Conservation (phyloP, 2,113 vertebrate genomes). For the Epinephelus cyanopodus region DNA sequence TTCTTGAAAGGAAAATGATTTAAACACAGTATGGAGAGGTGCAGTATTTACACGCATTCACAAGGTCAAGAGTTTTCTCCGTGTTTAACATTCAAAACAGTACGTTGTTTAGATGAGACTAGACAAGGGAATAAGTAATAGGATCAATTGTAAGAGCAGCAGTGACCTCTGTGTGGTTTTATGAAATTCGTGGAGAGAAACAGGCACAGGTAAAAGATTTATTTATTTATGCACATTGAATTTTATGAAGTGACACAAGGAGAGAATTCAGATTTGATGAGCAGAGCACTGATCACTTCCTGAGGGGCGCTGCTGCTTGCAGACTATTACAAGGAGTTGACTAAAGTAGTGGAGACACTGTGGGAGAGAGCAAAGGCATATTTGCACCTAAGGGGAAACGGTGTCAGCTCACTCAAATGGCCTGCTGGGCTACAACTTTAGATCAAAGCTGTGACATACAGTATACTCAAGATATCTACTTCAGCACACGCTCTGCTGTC, state of each 20-base stretch:
- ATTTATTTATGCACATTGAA: constrained; percentile 46
- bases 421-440: constrained; percentile 49
- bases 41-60: constrained; percentile 33
- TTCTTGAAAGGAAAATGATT: constrained; percentile 51
- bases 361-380: constrained; percentile 55
- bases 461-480: constrained; percentile 22
- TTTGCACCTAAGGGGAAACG: constrained; percentile 60
- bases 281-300: constrained; percentile 25
- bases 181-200: constrained; percentile 50
- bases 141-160: constrained; percentile 37
- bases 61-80: constrained; percentile 69
- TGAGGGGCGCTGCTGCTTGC: constrained; percentile 7
- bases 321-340: constrained; percentile 48
- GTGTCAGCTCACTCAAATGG: constrained; percentile 47
- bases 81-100: constrained; percentile 63
- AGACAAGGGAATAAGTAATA: constrained; percentile 52
- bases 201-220: constrained; percentile 33
- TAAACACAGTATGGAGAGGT: constrained; percentile 37
- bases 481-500: constrained; percentile 48
- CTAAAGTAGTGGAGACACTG: constrained; percentile 47
- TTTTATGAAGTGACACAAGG: constrained; percentile 47
- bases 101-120: constrained; percentile 45
- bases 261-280: constrained; percentile 46
- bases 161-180: constrained; percentile 59
- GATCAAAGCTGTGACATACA: constrained; percentile 59